Evolutionary conservation across 1,140 invertebrate species (phyloP), one percentile per base, ranked within the genome.

Genomic region (Streblospio benedicti): DNA sequence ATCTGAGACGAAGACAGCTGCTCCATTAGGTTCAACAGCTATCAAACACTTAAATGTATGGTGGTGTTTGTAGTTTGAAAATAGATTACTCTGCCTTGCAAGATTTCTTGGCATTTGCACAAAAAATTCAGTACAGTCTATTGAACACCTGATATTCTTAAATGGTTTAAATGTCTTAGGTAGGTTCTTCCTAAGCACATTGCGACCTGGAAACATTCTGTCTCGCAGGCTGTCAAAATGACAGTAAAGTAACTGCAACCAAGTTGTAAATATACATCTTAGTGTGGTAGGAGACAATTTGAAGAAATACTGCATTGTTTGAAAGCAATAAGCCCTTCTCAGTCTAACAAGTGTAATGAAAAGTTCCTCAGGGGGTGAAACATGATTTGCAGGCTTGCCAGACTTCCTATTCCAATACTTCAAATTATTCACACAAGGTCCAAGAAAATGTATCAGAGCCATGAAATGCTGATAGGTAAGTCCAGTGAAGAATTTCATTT

Each of bases 31-130:
- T 5, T 45, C 49, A 16, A 59, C 49, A 31, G 23, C 57, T 31
- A 59, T 53, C 6, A 59, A 33, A 56, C 50, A 59, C 30, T 59
- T 59, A 33, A 59, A 59, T 54, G 57, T 59, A 12, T 35, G 32
- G 18, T 55, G 57, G 28, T 54, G 23, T 30, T 59, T 59, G 28
- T 59, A 59, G 18, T 33, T 59, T 1, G 57, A 59, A 47, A 31
- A 59, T 33, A 59, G 28, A 54, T 59, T 59, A 0, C 57, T 47
- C 32, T 59, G 57, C 18, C 47, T 30, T 28, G 49, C 28, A 53
- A 59, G 38, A 38, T 59, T 1, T 53, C 57, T 33, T 2, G 57
- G 4, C 57, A 53, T 32, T 54, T 59, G 27, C 9, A 5, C 45
- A 2, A 53, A 53, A 27, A 59, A 52, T 56, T 56, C 57, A 33